A percentile compares a stretch with the other conserved stretches of the same genome.
Conservation (phyloP, 2,888 invertebrate species). For the Zygogramma bicolorata region DNA sequence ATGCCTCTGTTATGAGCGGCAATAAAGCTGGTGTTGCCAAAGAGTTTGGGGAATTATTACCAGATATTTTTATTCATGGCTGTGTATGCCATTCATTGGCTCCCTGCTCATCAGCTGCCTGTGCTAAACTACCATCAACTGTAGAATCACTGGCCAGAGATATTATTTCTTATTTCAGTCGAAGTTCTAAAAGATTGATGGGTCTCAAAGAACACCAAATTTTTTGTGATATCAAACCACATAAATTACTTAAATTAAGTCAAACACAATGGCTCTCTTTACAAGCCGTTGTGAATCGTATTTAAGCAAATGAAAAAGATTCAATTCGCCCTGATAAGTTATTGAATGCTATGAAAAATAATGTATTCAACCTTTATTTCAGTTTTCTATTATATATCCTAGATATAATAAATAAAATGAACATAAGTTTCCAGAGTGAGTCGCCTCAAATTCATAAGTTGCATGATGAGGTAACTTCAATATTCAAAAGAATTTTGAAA, state of each 20-base stretch:
- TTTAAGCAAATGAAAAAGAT: neutral
- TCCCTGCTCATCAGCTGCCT: neutral
- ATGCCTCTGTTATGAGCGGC: neutral
- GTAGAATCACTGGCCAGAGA: neutral
- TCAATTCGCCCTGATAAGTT: neutral
- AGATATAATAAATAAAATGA: slow-evolving; percentile 17
- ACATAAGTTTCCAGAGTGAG: slow-evolving; percentile 24
- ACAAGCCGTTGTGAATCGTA: slow-evolving; percentile 22
- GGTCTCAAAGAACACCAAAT: slow-evolving; percentile 4
- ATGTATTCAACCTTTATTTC: neutral
- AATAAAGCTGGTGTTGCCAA: neutral
- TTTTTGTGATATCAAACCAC: slow-evolving; percentile 25
- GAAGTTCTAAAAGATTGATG: neutral
- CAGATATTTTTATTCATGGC: neutral
- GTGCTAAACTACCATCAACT: neutral
- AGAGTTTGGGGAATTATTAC: neutral
- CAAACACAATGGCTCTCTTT: slow-evolving; percentile 26
- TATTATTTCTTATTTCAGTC: neutral
- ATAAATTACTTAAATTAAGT: slow-evolving; percentile 20
- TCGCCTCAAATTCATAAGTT: neutral
- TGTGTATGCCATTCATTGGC: neutral
- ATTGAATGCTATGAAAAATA: neutral
- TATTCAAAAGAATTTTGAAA: neutral
- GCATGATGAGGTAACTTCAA: neutral
- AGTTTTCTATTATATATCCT: neutral